Evolutionary conservation across 2,113 vertebrate genomes (phyloP), one percentile per base, ranked within the genome.

Genomic region (Leucopsar rothschildi): DNA sequence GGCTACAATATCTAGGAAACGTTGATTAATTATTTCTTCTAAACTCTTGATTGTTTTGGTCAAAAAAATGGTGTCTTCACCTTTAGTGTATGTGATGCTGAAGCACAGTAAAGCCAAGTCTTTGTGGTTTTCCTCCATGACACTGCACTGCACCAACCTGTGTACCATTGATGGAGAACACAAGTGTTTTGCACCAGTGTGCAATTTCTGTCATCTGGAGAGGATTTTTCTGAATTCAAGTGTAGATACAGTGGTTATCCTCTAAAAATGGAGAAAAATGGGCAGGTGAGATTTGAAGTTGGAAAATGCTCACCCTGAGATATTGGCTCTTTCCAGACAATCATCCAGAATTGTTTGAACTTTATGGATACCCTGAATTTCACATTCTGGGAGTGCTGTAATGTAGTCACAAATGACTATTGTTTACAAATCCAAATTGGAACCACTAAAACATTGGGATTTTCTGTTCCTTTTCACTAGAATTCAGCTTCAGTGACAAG

Each of bases 1-100:
- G 12, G 2, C 15, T 15, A 0, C 37, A 86, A 14, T 19, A 9
- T 25, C 52, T 70, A 15, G 19, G 53, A 61, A 83, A 44, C 0
- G 0, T 12, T 21, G 15, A 23, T 70, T 55, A 47, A 49, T 28
- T 47, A 1, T 50, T 55, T 73, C 5, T 70, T 72, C 25, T 65
- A 3, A 65, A 40, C 4, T 56, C 33, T n/a, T 81, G 22, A 31
- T 60, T n/a, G 12, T 49, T 88, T 79, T 57, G 12, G 37, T 70
- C 21, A 66, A 66, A 65, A 79, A 72, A 44, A 31, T 12, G 45
- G 3, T 71, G 16, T 33, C 20, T 10, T 79, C 12, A 8, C 10
- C 20, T 73, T n/a, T 14, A 28, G 45, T 14, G 11, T 11, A 14
- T 5, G 28, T 73, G 19, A 42, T 76, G n/a, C n/a, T 86, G 61